A percentile compares a stretch with the other conserved stretches of the same genome.
These are phyloP conservation scores for Brachypodius melanocephalos DNA, from an alignment of 2,113 vertebrate genomes.

Conservation along the genomic window DNA sequence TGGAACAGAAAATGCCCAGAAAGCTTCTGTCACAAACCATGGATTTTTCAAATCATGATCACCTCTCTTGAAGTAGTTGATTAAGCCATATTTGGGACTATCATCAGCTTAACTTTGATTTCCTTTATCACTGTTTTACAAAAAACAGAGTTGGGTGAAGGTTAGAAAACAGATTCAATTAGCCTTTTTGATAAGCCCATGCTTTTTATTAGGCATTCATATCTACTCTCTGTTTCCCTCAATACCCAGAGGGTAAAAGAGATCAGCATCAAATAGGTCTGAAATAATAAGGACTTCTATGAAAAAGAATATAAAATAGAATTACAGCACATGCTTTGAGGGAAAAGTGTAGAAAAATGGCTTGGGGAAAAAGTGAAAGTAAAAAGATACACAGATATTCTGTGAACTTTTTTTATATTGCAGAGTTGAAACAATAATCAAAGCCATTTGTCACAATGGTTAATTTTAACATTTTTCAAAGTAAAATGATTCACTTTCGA, in stretches of 20 bases:
- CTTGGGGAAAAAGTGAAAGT: neutral
- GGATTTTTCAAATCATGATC: neutral
- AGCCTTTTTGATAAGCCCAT: neutral
- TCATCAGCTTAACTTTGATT: neutral
- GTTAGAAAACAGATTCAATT: neutral
- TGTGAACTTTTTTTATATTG: neutral
- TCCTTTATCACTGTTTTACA: neutral
- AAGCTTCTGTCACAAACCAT: neutral
- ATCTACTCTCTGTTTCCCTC: neutral
- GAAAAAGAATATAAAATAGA: neutral
- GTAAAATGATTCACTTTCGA: neutral
- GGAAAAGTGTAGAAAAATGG: neutral
- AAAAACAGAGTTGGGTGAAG: neutral
- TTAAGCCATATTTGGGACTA: neutral
- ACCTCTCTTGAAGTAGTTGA: neutral
- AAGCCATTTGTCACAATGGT: neutral
- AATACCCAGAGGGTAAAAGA: neutral
- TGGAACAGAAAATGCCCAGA: neutral
- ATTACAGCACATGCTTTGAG: neutral
- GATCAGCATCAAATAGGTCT: neutral
- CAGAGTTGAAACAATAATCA: neutral
- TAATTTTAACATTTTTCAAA: neutral
- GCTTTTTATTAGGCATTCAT: neutral
- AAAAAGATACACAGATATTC: neutral
- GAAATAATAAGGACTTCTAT: neutral